Evolutionary conservation across 2,113 vertebrate species (phyloP).

Genomic region (Poeciliopsis turrubarensis): DNA sequence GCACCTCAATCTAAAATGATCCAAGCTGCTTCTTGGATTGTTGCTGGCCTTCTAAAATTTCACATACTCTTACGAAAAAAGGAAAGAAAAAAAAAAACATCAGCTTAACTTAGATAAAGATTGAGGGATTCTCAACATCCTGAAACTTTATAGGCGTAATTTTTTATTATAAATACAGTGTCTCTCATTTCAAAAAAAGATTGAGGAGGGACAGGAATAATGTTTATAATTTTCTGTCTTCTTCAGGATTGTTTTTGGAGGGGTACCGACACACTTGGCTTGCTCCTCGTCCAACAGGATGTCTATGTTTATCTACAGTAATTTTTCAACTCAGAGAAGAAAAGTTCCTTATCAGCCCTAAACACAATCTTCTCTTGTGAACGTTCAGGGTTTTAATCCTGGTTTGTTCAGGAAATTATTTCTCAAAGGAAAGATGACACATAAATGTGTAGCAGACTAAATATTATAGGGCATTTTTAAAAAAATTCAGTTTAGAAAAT

Average conservation of each 20-base stretch:
- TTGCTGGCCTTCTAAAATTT: not conserved
- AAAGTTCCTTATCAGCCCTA: conserved; percentile 35
- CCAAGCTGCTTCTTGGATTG: conserved; percentile 1
- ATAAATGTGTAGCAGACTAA: not conserved
- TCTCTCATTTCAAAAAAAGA: conserved; percentile 33
- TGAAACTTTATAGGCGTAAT: conserved; percentile 22
- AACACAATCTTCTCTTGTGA: conserved; percentile 21
- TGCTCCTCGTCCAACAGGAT: conserved; percentile 25
- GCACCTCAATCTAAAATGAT: conserved; percentile 2
- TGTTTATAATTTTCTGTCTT: conserved; percentile 20
- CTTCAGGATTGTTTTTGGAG: conserved; percentile 47
- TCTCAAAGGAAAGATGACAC: not conserved
- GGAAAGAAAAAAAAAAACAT: not conserved
- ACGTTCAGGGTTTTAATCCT: conserved; percentile 12
- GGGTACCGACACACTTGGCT: conserved; percentile 15
- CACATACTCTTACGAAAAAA: not conserved
- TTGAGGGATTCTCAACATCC: conserved; percentile 29
- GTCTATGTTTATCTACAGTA: conserved; percentile 37
- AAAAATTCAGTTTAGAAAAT: no score
- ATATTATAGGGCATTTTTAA: no score
- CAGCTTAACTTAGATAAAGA: conserved; percentile 2
- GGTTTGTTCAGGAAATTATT: conserved; percentile 10
- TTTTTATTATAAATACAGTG: conserved; percentile 42
- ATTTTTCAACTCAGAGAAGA: conserved; percentile 6
- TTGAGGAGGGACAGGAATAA: conserved; percentile 25